Evolutionary conservation across 1,140 invertebrate species (phyloP).

Genomic region (Philotrypesis tridentata): DNA sequence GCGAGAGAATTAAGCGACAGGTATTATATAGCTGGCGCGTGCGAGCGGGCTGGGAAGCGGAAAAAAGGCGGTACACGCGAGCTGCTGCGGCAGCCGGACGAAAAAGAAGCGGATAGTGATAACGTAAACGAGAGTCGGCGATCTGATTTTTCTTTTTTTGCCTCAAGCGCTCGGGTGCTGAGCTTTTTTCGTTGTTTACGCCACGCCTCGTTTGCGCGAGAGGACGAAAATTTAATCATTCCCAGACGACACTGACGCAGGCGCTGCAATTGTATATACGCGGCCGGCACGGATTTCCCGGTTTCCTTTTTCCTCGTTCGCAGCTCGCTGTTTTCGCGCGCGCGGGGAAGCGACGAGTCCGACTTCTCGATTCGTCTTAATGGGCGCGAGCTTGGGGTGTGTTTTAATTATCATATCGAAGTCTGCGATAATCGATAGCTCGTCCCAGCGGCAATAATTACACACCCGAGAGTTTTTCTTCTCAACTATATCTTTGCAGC

Average conservation of each 20-base stretch:
- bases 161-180: not conserved
- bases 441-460: too few species aligned
- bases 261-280: conserved; percentile 6
- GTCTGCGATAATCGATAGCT: too few species aligned
- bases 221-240: conserved; percentile 44
- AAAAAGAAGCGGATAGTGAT: conserved; percentile 39
- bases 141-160: conserved; percentile 39
- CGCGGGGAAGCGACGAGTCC: too few species aligned
- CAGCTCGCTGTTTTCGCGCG: too few species aligned
- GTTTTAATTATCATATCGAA: too few species aligned
- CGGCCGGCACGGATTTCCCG: too few species aligned
- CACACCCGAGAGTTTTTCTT: too few species aligned
- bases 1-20: conserved; percentile 1
- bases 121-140: conserved; percentile 49
- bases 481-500: too few species aligned
- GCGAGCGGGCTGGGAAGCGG: not conserved
- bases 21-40: too few species aligned
- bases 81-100: not conserved
- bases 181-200: conserved; percentile 17
- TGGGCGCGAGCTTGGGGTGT: too few species aligned
- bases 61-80: not conserved
- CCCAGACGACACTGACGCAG: conserved; percentile 14
- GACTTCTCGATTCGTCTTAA: too few species aligned
- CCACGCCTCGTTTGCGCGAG: not conserved
- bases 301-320: too few species aligned